phyloP scores from a whole-genome alignment of 2,888 invertebrate genomes.

The Alloplasta piceator region DNA sequence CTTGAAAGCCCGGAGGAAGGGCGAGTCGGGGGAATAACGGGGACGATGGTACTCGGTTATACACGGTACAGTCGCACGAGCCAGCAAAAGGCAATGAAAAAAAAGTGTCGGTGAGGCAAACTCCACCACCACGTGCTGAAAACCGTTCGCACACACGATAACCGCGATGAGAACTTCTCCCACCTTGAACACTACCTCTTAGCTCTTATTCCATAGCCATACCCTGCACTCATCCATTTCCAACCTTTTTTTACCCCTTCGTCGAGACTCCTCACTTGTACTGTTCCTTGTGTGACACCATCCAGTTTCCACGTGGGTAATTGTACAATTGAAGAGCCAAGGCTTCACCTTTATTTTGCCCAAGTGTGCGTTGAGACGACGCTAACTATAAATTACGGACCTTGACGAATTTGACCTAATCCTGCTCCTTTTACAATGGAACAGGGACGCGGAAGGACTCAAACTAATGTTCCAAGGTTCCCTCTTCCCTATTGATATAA shows the following conservation, averaged over 20 bases:
- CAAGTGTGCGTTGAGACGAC: too few relatives aligned
- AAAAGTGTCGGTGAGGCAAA: constrained; percentile 17
- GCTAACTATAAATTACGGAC: too few relatives aligned
- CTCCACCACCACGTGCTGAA: constrained; percentile 4
- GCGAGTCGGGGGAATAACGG: not conserved
- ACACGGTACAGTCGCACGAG: not conserved
- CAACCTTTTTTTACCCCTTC: not conserved
- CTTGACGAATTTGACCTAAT: too few relatives aligned
- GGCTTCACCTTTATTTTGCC: constrained; percentile 4
- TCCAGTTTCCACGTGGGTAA: constrained; percentile 35
- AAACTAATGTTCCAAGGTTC: too few relatives aligned
- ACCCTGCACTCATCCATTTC: too few relatives aligned
- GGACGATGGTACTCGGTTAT: not conserved
- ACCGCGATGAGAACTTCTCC: constrained; percentile 9
- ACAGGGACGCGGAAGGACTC: too few relatives aligned
- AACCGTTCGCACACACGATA: not conserved
- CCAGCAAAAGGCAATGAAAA: not conserved
- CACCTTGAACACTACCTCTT: not conserved
- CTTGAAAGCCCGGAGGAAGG: not conserved
- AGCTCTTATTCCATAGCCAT: not conserved
- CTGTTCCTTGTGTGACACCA: constrained; percentile 20
- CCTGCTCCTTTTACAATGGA: too few relatives aligned
- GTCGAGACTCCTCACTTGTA: not conserved
- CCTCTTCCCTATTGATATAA: too few relatives aligned
- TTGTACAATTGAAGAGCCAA: constrained; percentile 16